Percentiles rank a stretch among this genome's conserved stretches.
Evolutionary conservation across 1,140 invertebrate genomes (phyloP).

Genomic region (Campoletis sonorensis): DNA sequence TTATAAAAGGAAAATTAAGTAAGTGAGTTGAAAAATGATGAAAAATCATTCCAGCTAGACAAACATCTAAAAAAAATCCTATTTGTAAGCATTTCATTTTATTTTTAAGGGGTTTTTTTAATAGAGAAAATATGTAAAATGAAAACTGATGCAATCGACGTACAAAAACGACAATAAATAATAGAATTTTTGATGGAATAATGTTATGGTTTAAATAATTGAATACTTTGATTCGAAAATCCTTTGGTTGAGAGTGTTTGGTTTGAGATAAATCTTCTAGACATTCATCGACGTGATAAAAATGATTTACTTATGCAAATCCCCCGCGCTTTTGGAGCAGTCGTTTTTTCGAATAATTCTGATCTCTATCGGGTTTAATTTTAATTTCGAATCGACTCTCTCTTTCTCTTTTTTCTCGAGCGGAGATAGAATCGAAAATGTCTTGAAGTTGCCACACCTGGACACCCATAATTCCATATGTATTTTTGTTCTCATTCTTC

Average conservation of each 20-base stretch:
- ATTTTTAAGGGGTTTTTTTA: not conserved
- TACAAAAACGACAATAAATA: no score
- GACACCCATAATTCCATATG: not conserved
- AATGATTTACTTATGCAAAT: not conserved
- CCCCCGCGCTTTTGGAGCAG: not conserved
- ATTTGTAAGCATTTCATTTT: no score
- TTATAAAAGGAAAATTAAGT: no score
- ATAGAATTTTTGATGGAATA: no score
- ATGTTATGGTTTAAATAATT: no score
- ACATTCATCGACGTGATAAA: slow-evolving; percentile 27
- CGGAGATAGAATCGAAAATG: not conserved
- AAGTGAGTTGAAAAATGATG: no score
- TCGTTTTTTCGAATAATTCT: not conserved
- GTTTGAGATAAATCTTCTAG: not conserved
- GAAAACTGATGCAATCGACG: no score
- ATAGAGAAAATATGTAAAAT: not conserved
- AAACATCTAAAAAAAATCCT: no score
- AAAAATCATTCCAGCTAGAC: no score
- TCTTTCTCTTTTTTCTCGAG: slow-evolving; percentile 42
- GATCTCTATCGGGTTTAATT: slow-evolving; percentile 14
- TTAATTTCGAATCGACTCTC: slow-evolving; percentile 47
- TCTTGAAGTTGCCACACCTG: not conserved
- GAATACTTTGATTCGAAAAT: not conserved
- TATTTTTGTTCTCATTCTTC: not conserved
- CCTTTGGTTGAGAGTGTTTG: not conserved